These are phyloP conservation scores for Galleria mellonella DNA, from an alignment of 1,140 invertebrate species.

Conservation along the genomic window DNA sequence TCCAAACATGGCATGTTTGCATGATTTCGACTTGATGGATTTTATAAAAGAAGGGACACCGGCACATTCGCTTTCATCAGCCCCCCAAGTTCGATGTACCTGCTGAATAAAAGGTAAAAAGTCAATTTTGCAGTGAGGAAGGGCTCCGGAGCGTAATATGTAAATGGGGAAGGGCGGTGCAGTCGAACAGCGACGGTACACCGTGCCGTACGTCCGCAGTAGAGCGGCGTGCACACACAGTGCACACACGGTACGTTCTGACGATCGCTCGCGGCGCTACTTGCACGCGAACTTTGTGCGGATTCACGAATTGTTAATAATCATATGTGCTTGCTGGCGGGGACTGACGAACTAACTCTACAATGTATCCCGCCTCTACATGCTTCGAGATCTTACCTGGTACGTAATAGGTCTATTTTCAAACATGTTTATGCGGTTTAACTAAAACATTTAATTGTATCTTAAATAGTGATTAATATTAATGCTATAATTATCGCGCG, in stretches of 20 bases:
- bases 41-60: constrained; percentile 30
- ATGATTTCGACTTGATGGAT: constrained; percentile 10
- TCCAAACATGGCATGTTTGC: constrained; percentile 3
- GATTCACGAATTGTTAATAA: too few species aligned
- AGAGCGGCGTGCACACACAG: constrained; percentile 9
- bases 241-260: neutral
- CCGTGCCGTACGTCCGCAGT: constrained; percentile 33
- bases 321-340: too few species aligned
- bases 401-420: constrained; percentile 16
- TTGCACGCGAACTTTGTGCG: too few species aligned
- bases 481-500: too few species aligned
- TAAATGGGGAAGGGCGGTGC: constrained; percentile 70
- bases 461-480: too few species aligned
- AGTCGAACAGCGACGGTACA: constrained; percentile 36
- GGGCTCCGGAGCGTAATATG: constrained; percentile 64
- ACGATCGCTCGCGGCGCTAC: neutral
- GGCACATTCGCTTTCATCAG: constrained; percentile 41
- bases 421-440: neutral
- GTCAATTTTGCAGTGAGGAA: constrained; percentile 68
- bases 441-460: neutral
- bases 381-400: constrained; percentile 51
- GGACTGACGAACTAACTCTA: too few species aligned
- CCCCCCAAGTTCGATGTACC: constrained; percentile 65
- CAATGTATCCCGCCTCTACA: constrained; percentile 61
- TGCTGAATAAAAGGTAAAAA: constrained; percentile 72